Percentiles rank a stretch among this genome's conserved stretches.
Evolutionary conservation across 2,888 invertebrate genomes (phyloP).

Genomic region (Micropterix aruncella): DNA sequence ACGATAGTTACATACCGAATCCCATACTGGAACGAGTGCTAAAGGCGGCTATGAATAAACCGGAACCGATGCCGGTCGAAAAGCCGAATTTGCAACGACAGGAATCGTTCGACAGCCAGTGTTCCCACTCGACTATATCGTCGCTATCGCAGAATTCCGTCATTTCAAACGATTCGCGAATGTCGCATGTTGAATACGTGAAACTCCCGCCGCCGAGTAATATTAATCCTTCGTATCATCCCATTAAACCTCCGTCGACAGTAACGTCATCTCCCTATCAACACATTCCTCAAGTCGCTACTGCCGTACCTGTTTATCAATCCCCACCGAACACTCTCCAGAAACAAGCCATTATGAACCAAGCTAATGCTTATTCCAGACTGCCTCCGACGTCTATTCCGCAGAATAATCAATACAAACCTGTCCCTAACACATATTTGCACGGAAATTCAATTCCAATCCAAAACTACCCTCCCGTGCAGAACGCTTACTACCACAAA

Average conservation of each 20-base stretch:
- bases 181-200: constrained; percentile 26
- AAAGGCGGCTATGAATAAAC: constrained; percentile 66
- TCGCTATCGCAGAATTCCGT: constrained; percentile 31
- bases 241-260: neutral
- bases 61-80: constrained; percentile 40
- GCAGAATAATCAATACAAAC: constrained; percentile 13
- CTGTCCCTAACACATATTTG: constrained; percentile 26
- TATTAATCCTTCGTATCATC: neutral
- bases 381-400: neutral
- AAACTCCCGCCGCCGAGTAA: constrained; percentile 18
- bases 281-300: constrained; percentile 6
- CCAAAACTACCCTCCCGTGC: constrained; percentile 24
- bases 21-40: constrained; percentile 78
- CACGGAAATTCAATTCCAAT: constrained; percentile 18
- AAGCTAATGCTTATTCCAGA: neutral
- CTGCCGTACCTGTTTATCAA: neutral
- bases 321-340: neutral
- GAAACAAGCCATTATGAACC: neutral
- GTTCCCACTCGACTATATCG: constrained; percentile 35
- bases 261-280: constrained; percentile 9
- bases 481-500: constrained; percentile 31
- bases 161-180: constrained; percentile 19
- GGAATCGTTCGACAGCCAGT: constrained; percentile 37
- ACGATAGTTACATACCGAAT: constrained; percentile 81
- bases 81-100: constrained; percentile 33